These are phyloP conservation scores for Macrotus californicus DNA, from an alignment of 2,113 vertebrate species.

Conservation along the genomic window DNA sequence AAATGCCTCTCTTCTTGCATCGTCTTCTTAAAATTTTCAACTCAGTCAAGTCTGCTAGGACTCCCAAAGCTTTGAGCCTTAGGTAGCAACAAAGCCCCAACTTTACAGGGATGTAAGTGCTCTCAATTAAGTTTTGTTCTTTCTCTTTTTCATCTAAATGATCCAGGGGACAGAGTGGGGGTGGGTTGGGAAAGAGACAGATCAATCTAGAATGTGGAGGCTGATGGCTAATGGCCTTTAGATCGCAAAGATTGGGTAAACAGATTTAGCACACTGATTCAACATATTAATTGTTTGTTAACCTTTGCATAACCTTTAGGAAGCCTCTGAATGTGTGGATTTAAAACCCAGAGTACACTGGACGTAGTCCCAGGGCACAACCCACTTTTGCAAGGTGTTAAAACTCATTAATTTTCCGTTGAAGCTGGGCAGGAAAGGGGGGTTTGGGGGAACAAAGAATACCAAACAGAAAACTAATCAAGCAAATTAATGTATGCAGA, in stretches of 20 bases:
- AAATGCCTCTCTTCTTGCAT: neutral
- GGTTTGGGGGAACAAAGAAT: slow-evolving; percentile 48
- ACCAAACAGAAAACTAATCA: slow-evolving; percentile 67
- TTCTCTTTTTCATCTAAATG: slow-evolving; percentile 25
- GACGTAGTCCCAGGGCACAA: neutral
- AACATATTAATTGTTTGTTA: slow-evolving; percentile 58
- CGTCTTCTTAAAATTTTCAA: neutral
- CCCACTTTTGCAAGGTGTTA: slow-evolving; percentile 31
- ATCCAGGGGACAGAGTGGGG: neutral
- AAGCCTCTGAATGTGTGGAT: slow-evolving; percentile 42
- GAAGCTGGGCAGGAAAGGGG: slow-evolving; percentile 49
- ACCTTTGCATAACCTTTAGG: slow-evolving; percentile 78
- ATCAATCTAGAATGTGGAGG: slow-evolving; percentile 49
- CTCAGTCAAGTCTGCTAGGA: neutral
- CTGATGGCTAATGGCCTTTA: slow-evolving; percentile 56
- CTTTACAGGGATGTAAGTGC: neutral
- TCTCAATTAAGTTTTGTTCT: slow-evolving; percentile 6
- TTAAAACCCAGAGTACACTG: slow-evolving; percentile 24
- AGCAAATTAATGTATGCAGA: slow-evolving; percentile 72
- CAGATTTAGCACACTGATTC: slow-evolving; percentile 62
- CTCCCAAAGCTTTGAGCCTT: neutral
- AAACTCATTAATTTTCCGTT: slow-evolving; percentile 66
- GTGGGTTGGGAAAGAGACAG: slow-evolving; percentile 51
- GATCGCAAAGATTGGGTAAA: slow-evolving; percentile 59
- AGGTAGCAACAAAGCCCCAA: neutral